Evolutionary conservation across 2,797 vertebrate species (phyloP).

Genomic region (Melanotaenia boesemani): DNA sequence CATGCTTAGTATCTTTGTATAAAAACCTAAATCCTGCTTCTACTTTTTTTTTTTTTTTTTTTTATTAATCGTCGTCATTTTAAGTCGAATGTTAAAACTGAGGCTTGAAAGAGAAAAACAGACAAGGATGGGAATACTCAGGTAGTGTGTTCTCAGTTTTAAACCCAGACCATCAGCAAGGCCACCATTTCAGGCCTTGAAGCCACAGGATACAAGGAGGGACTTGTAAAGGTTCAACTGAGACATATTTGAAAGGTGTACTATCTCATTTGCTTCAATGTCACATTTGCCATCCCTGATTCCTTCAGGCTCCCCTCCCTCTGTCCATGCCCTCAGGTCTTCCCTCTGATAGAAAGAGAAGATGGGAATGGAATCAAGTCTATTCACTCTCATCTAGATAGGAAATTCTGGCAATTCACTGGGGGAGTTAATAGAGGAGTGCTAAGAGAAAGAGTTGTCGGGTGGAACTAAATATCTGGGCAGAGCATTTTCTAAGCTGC

Average conservation of each 20-base stretch:
- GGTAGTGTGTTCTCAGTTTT: conserved; percentile 69
- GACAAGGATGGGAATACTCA: conserved; percentile 85
- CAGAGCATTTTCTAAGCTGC: not conserved
- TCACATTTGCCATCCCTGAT: conserved; percentile 15
- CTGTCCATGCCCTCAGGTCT: conserved; percentile 63
- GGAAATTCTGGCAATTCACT: conserved; percentile 78
- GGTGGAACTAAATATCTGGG: conserved; percentile 56
- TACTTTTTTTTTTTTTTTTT: too few relatives aligned
- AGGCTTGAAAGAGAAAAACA: conserved; percentile 81
- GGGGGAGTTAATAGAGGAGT: conserved; percentile 52
- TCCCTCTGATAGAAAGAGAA: conserved; percentile 66
- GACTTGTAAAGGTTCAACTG: conserved; percentile 61
- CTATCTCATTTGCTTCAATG: conserved; percentile 26
- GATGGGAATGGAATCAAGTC: conserved; percentile 79
- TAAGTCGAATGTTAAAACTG: conserved; percentile 84
- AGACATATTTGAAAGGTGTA: conserved; percentile 6
- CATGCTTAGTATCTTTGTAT: not conserved
- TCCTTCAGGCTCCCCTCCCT: conserved; percentile 2
- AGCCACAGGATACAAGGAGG: conserved; percentile 61
- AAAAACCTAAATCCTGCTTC: not conserved
- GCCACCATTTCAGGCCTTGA: conserved; percentile 68
- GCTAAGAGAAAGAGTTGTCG: conserved; percentile 76
- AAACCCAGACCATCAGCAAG: conserved; percentile 79
- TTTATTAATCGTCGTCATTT: not conserved
- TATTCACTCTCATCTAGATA: conserved; percentile 79